Evolutionary conservation across 2,888 invertebrate genomes (phyloP).

Genomic region (Dryadula phaetusa): DNA sequence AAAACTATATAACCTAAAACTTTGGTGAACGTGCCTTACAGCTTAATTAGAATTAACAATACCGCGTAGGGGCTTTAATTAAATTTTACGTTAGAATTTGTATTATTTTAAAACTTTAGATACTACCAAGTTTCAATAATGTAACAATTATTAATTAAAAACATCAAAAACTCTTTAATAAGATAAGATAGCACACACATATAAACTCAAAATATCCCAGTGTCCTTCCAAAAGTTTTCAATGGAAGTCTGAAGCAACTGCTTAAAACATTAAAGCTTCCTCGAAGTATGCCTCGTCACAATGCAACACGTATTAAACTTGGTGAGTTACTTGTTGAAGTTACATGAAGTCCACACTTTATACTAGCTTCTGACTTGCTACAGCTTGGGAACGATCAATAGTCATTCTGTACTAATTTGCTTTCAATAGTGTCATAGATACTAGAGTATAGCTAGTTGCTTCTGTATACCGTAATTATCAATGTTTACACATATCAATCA

Average conservation of each 20-base stretch:
- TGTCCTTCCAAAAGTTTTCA: conserved; percentile 23
- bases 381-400: conserved; percentile 61
- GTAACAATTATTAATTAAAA: background rate
- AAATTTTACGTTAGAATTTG: background rate
- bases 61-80: background rate
- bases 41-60: background rate
- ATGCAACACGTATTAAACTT: conserved; percentile 47
- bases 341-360: conserved; percentile 46
- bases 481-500: too few relatives aligned
- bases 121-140: too few relatives aligned
- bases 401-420: conserved; percentile 66
- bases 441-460: background rate
- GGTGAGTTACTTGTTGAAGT: conserved; percentile 45
- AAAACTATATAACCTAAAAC: conserved; percentile 44
- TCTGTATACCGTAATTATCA: too few relatives aligned
- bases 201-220: background rate
- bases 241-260: conserved; percentile 40
- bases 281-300: conserved; percentile 44
- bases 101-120: background rate
- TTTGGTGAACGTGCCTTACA: background rate
- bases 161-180: background rate
- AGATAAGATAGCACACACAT: background rate
- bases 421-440: conserved; percentile 55
- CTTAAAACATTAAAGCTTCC: conserved; percentile 46
- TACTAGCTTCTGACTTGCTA: conserved; percentile 49